Evolutionary conservation across 2,113 vertebrate genomes (phyloP).

Genomic region (Pterocles burchelli): DNA sequence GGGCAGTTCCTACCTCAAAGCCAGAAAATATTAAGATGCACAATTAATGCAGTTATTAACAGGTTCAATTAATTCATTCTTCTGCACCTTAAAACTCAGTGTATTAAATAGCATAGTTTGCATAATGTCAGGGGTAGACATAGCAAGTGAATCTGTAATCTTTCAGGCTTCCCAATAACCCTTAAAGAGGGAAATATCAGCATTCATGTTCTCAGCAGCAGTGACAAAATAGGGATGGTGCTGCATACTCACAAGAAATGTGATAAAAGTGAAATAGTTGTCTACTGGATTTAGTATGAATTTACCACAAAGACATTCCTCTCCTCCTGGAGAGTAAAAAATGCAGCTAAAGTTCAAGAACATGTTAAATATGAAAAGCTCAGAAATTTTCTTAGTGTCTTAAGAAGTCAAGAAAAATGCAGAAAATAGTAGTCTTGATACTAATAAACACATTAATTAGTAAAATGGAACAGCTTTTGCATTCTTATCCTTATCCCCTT

Average conservation of each 20-base stretch:
- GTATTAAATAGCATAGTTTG: neutral
- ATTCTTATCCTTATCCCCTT: neutral
- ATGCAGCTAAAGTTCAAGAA: neutral
- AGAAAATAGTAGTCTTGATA: neutral
- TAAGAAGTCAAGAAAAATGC: neutral
- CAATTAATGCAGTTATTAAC: neutral
- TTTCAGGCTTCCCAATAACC: neutral
- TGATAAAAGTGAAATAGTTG: neutral
- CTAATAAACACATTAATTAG: neutral
- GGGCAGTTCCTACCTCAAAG: neutral
- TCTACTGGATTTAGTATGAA: neutral
- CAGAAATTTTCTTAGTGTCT: neutral
- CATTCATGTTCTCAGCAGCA: neutral
- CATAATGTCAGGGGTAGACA: neutral
- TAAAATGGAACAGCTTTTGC: neutral
- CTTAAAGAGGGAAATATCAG: neutral
- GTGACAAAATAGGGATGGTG: neutral
- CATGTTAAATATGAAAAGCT: neutral
- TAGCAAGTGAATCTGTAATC: neutral
- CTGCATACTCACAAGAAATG: neutral
- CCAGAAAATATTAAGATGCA: neutral
- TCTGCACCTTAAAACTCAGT: neutral
- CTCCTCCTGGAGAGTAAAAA: neutral
- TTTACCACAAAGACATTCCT: neutral
- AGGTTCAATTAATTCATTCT: neutral